Base-by-base conservation (phyloP, 2,888 invertebrate genomes). In the Parascotia fuliginaria region DNA sequence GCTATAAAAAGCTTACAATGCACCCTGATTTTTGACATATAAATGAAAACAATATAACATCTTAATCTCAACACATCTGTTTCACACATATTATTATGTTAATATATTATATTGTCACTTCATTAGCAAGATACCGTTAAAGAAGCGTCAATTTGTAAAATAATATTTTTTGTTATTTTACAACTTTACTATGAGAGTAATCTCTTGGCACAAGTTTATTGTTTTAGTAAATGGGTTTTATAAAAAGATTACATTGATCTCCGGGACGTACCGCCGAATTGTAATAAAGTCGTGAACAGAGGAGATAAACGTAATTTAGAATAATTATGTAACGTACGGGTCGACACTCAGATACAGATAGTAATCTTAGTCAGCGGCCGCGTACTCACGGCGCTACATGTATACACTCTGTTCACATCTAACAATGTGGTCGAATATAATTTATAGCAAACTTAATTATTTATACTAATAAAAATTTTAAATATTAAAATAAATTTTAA, bases 261-360 rank as follows among this genome's bases (percentile, higher is more conserved):
- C 60, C 59, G 63, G 53, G 71, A 65, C 44, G 58, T 54, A 50
- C 48, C 50, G 56, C 39, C 51, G 44, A 64, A 57, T 52, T 52
- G 41, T 58, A 19, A 45, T 54, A 44, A 48, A 50, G 57, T 38
- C 39, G 49, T 15, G 38, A 31, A 49, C 44, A 48, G 54, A 53
- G 12, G 74, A 83, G 81, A 85, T 83, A 84, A 82, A 75, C 66
- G 68, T 54, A 71, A 77, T 81, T 80, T 77, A 73, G 73, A 74
- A 80, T 74, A 79, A 81, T 86, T 87, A 88, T 87, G 81, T 87
- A 86, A 87, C 78, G 65, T 65, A 66, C 70, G 50, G 70, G 68
- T 70, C 68, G 71, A 75, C 73, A 77, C 77, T 76, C 72, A 74
- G 64, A 71, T 69, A 75, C 73, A 74, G 84, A 85, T 81, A 85